Evolutionary conservation across 2,113 vertebrate genomes (phyloP), one percentile per base, ranked within the genome.

Genomic region (Hiodon tergisus): DNA sequence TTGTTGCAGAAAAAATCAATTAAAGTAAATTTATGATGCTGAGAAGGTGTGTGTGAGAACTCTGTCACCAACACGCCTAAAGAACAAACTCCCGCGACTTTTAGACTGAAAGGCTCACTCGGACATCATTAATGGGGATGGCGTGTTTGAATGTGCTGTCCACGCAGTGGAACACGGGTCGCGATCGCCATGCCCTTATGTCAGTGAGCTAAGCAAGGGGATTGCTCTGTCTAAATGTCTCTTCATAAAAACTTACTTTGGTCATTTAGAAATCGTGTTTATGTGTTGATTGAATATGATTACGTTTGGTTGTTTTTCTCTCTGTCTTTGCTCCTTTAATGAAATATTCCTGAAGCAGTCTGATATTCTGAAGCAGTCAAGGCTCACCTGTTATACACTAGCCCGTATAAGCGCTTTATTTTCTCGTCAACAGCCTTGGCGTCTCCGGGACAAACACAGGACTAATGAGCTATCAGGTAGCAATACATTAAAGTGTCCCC

Each of bases 391-490:
- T 63, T 13, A 46, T 57, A 17, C 31, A 16, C 52, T 53, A 11
- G 6, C 11, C 11, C 17, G 58, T 71, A 11, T 54, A 69, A 16
- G 58, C 66, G 76, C 76, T 82, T 78, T 79, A 81, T 84, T 82
- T 82, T 77, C 55, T 81, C 82, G 79, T 82, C 81, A 84, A 78
- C 73, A 59, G 71, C 75, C 77, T 77, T 77, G 52, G 60, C 78
- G 80, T 78, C 79, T 78, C 76, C 78, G 75, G 83, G 76, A 81
- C 75, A 78, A 79, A 80, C 83, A 77, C 75, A 75, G 74, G 78
- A 75, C 78, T 85, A 85, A 85, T 85, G 77, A 85, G 80, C 75
- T 81, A 80, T 75, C 79, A 73, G 72, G 73, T 68, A 76, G 68
- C 71, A 51, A 69, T 72, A 73, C 76, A 81, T 82, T 70, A 81